phyloP scores from a whole-genome alignment of 2,888 invertebrate species.

The Dryobotodes eremita region DNA sequence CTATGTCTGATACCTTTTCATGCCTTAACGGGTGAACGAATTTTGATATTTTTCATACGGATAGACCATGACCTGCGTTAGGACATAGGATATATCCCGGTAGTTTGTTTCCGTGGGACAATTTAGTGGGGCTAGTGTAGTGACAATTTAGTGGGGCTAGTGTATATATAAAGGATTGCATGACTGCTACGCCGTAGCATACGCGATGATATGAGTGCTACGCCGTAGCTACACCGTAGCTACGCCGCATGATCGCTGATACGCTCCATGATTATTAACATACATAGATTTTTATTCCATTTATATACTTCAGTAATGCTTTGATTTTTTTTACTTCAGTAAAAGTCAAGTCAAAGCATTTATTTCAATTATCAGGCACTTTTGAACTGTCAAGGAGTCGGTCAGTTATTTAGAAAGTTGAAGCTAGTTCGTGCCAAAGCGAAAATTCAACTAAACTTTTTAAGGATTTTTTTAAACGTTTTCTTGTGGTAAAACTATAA shows the following conservation, averaged over 20 bases:
- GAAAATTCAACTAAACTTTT: neutral
- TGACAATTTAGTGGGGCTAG: too few species aligned
- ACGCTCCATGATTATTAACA: neutral
- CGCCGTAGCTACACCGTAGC: constrained; percentile 24
- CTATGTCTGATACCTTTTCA: neutral
- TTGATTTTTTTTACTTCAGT: too few species aligned
- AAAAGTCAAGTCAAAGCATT: neutral
- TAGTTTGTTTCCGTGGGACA: too few species aligned
- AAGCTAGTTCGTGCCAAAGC: neutral
- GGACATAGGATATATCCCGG: neutral
- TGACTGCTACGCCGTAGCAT: constrained; percentile 27
- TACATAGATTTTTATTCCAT: neutral
- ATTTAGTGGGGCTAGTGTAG: too few species aligned
- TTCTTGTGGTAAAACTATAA: neutral
- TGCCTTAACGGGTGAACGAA: neutral
- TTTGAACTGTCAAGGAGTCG: neutral
- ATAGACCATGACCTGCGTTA: neutral
- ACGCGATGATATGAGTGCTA: constrained; percentile 2
- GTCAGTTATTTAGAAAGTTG: constrained; percentile 4
- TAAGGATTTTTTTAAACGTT: neutral
- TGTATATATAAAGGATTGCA: neutral
- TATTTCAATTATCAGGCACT: neutral
- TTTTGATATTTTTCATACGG: neutral
- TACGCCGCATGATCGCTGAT: constrained; percentile 16
- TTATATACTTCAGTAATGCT: too few species aligned